Percentiles rank a stretch among this genome's conserved stretches.
Conservation (phyloP, 2,113 vertebrate genomes). For the Anseranas semipalmata region DNA sequence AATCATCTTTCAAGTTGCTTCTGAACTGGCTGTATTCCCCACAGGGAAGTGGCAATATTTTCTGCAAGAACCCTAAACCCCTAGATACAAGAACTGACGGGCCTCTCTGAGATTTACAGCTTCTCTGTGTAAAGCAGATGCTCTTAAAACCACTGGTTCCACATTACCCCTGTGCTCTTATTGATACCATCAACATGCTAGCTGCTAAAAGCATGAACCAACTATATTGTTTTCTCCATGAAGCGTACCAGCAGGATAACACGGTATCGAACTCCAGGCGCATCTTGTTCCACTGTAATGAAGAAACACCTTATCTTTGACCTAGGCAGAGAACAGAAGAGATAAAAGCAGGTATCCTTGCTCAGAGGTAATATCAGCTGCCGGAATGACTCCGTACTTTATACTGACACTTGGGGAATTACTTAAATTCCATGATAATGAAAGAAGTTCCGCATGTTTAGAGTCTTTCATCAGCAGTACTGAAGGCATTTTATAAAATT, state of each 20-base stretch:
- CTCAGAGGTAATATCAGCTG: neutral
- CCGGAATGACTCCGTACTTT: neutral
- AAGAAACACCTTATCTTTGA: neutral
- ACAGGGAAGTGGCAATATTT: neutral
- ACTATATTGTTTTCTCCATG: neutral
- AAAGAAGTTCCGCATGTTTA: neutral
- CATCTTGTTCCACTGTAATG: neutral
- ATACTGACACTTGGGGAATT: neutral
- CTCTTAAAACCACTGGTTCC: neutral
- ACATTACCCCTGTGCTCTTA: neutral
- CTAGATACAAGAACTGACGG: neutral
- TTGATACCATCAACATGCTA: neutral
- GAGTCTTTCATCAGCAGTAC: neutral
- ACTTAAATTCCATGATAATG: neutral
- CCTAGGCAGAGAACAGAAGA: neutral
- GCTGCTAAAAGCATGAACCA: neutral
- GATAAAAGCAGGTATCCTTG: neutral
- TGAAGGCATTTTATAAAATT: neutral
- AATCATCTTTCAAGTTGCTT: neutral
- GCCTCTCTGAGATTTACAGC: neutral
- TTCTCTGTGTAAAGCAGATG: neutral
- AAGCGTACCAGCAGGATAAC: neutral
- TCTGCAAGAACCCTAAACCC: neutral
- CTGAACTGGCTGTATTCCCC: neutral
- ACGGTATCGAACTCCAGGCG: neutral